Base-by-base conservation (phyloP, 2,797 vertebrate genomes). In the Zenarchopterus dispar region DNA sequence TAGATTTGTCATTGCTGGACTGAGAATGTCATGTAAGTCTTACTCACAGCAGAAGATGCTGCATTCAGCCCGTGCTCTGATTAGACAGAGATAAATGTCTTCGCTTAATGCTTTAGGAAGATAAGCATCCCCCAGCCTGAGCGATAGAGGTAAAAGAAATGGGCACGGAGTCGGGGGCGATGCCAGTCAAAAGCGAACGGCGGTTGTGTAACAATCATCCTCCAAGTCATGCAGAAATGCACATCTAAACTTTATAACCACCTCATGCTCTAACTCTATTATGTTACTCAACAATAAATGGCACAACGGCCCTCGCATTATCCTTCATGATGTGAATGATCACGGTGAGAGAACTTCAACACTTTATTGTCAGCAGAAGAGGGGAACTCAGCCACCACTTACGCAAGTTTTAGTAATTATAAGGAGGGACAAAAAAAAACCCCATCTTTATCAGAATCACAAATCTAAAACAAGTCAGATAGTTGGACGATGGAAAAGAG, bases 241-340 rank as follows among this genome's bases (percentile, higher is more conserved):
- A 69, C 53, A 73, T 71, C 52, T 26, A 62, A 72, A 79, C 62
- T 56, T 77, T 13, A 15, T 15, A 1, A 15, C 36, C 13, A 65
- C 53, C 68, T 81, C 67, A 22, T 22, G 63, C 73, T 71, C 73
- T 60, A 55, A 88, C 87, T 83, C 86, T 85, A 50, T 6, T 28
- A 22, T 68, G 82, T 88, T 85, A 85, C 89, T 89, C 70, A 85
- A 76, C 82, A 87, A 89, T 80, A 87, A 86, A 89, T 74, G 74
- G 55, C 58, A 54, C 57, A 68, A 33, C 72, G 73, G 78, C 80
- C 86, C 80, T 86, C 72, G 50, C 82, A 51, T 62, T 77, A 77
- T 83, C 76, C 80, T 84, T 88, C 84, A 85, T 67, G 75, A 67
- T 68, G 80, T 81, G 80, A 77, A 86, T 77, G 77, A 83, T 87